A percentile compares a stretch with the other conserved stretches of the same genome.
phyloP scores from a whole-genome alignment of 2,888 invertebrate genomes.

The Scaptomyza tumidula region DNA sequence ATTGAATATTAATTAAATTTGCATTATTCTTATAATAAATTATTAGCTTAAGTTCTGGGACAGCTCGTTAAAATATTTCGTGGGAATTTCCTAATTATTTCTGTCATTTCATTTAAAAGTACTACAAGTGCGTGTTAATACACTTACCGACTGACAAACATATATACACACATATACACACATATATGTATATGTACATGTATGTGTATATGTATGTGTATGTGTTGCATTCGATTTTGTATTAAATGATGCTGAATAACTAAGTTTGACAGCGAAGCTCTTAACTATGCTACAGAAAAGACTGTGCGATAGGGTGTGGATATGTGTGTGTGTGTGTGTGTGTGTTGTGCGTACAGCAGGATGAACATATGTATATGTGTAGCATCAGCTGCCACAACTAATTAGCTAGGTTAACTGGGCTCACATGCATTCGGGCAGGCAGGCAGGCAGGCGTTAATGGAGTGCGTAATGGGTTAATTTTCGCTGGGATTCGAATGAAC shows the following conservation, averaged over 20 bases:
- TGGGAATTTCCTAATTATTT: too few species aligned
- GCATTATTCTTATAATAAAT: too few species aligned
- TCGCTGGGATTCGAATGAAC: conserved; percentile 8
- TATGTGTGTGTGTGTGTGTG: conserved; percentile 13
- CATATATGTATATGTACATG: neutral
- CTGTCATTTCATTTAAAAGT: too few species aligned
- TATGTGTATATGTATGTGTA: neutral
- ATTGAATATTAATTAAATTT: too few species aligned
- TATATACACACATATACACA: neutral
- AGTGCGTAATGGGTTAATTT: conserved; percentile 79
- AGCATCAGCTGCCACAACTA: conserved; percentile 77
- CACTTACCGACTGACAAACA: neutral
- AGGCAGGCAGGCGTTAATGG: conserved; percentile 65
- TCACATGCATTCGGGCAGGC: conserved; percentile 57
- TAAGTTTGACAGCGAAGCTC: conserved; percentile 48
- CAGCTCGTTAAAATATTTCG: too few species aligned
- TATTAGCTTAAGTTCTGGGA: too few species aligned
- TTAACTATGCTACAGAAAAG: conserved; percentile 12
- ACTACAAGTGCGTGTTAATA: neutral
- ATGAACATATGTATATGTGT: neutral
- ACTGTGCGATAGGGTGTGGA: neutral
- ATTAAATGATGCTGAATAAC: conserved; percentile 72
- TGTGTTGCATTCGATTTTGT: conserved; percentile 40
- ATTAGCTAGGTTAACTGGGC: conserved; percentile 52
- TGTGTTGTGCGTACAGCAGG: conserved; percentile 14